Evolutionary conservation across 2,113 vertebrate genomes (phyloP), one percentile per base, ranked within the genome.

Genomic region (Chroicocephalus ridibundus): DNA sequence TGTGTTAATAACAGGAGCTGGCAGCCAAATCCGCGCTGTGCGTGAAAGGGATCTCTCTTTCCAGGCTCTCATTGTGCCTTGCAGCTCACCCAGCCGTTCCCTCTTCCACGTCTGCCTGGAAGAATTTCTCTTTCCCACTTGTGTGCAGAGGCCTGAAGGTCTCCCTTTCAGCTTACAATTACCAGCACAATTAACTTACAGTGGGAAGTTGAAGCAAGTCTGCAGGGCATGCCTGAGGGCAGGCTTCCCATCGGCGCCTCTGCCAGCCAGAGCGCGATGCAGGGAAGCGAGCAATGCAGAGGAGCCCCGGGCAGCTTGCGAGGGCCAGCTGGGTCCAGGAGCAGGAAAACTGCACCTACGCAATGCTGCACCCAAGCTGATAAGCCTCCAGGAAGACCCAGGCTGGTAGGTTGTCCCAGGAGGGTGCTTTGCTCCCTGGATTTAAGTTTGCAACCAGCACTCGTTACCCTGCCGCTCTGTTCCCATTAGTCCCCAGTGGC

Each of bases 111-210:
- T 47, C 81, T 87, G 29, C 62, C 74, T 88, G 84, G 54, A 87
- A 94, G 91, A 93, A 86, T 87, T 94, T 79, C 19, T 82, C 25
- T 75, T 91, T 82, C 82, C 57, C 29, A 11, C 46, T 80, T 93
- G n/a, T 87, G n/a, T 87, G 31, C 83, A 64, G 69, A 86, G 44
- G 26, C 52, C n/a, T 34, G 24, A 85, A 82, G 70, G 68, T 91
- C 25, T 89, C 49, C 62, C 57, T 24, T 91, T 94, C 66, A 76
- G 65, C 47, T 84, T 92, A 54, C 32, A 61, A 81, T 93, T 91
- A 76, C 40, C 34, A 51, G 38, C 72, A 40, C 31, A 93, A 76
- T 88, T 96, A 65, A 83, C 92, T 93, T 89, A 31, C 13, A 42
- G 11, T 25, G 60, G 38, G 49, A 82, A 69, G 49, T 4, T 58